Base-by-base conservation (phyloP, 2,113 vertebrate species). In the Corythoichthys intestinalis region DNA sequence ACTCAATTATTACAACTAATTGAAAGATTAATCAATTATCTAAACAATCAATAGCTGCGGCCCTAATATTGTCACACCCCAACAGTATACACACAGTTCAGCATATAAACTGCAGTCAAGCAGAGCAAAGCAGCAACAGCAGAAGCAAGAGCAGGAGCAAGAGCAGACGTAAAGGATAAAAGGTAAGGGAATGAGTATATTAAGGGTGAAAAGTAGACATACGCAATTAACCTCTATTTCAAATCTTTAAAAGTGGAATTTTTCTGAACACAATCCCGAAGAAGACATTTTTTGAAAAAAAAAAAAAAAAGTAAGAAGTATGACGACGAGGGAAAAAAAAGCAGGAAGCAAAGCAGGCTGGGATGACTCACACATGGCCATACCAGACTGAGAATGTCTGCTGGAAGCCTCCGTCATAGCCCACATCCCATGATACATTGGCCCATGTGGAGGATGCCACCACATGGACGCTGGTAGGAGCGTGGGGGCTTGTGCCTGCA, bases 321-420 rank as follows among this genome's bases (percentile, higher is more conserved):
- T 9, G 65, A 78, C 48, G 15, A 70, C 69, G 70, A 80, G n/a
- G n/a, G 75, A 74, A 79, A 73, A 75, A 75, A 91, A 94, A 95
- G 94, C 95, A 93, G 94, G 94, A 94, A 96, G 96, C 96, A 94
- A 98, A 97, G 96, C 96, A 94, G 96, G 96, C 96, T 91, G 90
- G 95, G 94, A 94, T 94, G 94, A 99, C 97, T 99, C 97, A 99
- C 97, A 98, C 96, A 98, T 95, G 94, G 94, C 96, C 96, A 88
- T 99, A 99, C 97, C 96, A 99, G 94, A 99, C 97, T 96, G 96
- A 98, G 93, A 98, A 98, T 94, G 96, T 97, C 95, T 99, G 96
- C 91, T 94, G 95, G 8, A 93, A 97, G 89, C 96, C 96, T 84
- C 97, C 97, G n/a, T 98, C 94, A 54, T 99, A 99, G 92, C 93